Percentiles rank a stretch among this genome's conserved stretches.
Evolutionary conservation across 2,113 vertebrate genomes (phyloP).

Genomic region (Halcyon malimbica): DNA sequence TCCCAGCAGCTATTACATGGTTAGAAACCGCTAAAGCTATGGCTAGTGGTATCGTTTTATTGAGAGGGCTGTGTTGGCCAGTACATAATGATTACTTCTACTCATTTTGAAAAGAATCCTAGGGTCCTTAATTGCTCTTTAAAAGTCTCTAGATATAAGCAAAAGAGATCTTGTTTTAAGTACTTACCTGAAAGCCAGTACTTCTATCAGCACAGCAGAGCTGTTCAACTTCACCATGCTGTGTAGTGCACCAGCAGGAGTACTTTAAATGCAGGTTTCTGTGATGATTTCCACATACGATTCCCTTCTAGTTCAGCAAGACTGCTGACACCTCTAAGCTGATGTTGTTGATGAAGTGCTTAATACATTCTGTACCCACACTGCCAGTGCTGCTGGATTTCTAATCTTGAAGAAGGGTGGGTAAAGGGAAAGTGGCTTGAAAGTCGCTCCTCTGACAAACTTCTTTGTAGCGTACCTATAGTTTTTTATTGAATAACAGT

Average conservation of each 20-base stretch:
- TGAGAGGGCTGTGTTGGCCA: neutral
- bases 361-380: neutral
- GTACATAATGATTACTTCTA: neutral
- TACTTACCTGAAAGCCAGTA: neutral
- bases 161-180: neutral
- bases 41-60: neutral
- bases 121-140: neutral
- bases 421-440: neutral
- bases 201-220: neutral
- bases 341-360: slow-evolving; percentile 36
- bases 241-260: neutral
- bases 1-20: neutral
- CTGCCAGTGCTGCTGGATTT: neutral
- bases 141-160: neutral
- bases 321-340: neutral
- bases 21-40: neutral
- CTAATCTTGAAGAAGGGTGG: neutral
- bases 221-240: neutral
- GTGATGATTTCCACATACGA: neutral
- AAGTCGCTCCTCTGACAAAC: neutral
- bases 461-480: fast-evolving
- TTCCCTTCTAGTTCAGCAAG: neutral
- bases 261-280: slow-evolving; percentile 11
- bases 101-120: neutral
- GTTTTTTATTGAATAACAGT: neutral